Conservation (phyloP, 2,797 vertebrate genomes). For the Rhynchotus rufescens region DNA sequence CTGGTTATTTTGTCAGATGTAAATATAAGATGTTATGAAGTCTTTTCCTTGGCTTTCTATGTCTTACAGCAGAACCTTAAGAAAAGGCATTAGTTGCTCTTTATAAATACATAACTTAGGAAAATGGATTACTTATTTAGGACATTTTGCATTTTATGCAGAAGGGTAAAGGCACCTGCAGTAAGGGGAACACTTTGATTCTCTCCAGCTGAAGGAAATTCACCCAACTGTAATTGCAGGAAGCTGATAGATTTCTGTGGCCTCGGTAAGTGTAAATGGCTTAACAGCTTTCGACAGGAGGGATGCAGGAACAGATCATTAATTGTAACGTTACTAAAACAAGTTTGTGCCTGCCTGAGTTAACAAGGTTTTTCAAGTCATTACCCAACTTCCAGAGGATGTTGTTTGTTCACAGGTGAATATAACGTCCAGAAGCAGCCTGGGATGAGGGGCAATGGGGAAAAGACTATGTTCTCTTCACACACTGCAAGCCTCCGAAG, state of each 20-base stretch:
- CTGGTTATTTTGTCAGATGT: background rate
- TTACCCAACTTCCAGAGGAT: background rate
- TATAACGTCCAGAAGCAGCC: background rate
- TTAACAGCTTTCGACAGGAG: background rate
- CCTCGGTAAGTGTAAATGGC: constrained; percentile 17
- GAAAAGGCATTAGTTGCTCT: background rate
- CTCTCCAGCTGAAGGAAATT: background rate
- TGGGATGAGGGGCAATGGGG: background rate
- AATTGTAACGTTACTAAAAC: background rate
- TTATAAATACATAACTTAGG: background rate
- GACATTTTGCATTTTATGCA: background rate
- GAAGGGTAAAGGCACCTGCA: background rate
- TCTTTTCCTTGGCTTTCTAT: background rate
- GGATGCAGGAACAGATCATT: background rate
- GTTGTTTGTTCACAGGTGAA: background rate
- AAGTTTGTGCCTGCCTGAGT: constrained; percentile 4
- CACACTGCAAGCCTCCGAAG: background rate
- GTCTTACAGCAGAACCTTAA: background rate
- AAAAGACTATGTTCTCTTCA: background rate
- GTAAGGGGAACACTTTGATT: background rate
- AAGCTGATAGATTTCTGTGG: background rate
- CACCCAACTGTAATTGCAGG: background rate
- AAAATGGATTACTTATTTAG: constrained; percentile 9
- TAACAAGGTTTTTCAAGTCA: constrained; percentile 21
- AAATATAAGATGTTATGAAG: background rate